phyloP scores from a whole-genome alignment of 2,113 vertebrate genomes.

The Chitala chitala region DNA sequence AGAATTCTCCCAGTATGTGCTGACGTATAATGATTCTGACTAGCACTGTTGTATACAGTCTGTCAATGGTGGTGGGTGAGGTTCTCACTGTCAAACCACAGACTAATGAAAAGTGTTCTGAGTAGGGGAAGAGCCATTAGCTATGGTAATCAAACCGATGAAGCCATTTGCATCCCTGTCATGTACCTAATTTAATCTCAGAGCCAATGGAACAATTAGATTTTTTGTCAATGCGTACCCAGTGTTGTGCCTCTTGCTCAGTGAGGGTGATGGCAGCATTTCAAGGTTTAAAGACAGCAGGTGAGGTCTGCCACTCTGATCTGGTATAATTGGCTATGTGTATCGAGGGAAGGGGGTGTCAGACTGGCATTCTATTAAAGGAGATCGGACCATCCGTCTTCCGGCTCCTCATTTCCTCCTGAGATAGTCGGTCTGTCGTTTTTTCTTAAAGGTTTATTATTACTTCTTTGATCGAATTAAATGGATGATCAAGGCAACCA shows the following conservation, averaged over 20 bases:
- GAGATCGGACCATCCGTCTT: constrained; percentile 48
- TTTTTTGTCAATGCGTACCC: constrained; percentile 53
- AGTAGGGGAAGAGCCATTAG: constrained; percentile 40
- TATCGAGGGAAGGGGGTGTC: constrained; percentile 35
- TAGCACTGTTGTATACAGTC: constrained; percentile 28
- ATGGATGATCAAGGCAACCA: constrained; percentile 23
- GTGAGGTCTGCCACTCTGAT: constrained; percentile 40
- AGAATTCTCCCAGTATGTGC: not conserved
- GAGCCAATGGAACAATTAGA: constrained; percentile 61
- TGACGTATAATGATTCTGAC: not conserved
- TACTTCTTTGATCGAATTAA: constrained; percentile 34
- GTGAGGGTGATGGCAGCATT: constrained; percentile 27
- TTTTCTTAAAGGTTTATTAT: constrained; percentile 32
- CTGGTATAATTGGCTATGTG: constrained; percentile 57
- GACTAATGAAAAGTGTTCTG: constrained; percentile 41
- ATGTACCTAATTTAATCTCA: constrained; percentile 60
- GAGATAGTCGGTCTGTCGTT: constrained; percentile 38
- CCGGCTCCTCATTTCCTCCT: constrained; percentile 44
- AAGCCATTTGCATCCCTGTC: constrained; percentile 47
- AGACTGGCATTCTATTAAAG: constrained; percentile 44
- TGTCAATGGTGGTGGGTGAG: constrained; percentile 28
- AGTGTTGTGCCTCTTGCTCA: constrained; percentile 36
- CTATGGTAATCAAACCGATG: constrained; percentile 45
- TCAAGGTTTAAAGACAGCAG: constrained; percentile 25
- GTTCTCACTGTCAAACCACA: constrained; percentile 34